Percentiles rank a stretch among this genome's conserved stretches.
These are phyloP conservation scores for Hydrotaea cyrtoneurina DNA, from an alignment of 2,888 invertebrate species.

Conservation along the genomic window DNA sequence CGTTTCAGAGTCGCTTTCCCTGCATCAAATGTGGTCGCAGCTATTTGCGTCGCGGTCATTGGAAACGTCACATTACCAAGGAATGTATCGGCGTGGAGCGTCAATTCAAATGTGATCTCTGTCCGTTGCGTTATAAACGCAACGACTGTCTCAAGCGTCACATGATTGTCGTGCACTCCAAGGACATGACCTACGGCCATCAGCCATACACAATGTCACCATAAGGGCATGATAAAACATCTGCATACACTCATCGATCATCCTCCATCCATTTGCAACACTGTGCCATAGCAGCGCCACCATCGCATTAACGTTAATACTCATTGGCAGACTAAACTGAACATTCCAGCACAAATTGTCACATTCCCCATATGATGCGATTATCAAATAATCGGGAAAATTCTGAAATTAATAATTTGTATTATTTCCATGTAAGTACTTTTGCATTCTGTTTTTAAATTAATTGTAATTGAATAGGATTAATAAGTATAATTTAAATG, in stretches of 20 bases:
- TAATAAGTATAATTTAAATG: background rate
- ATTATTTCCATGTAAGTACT: background rate
- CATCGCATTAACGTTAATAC: background rate
- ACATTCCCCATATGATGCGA: background rate
- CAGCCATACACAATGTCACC: background rate
- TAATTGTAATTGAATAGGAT: background rate
- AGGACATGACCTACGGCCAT: background rate
- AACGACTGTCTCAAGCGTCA: slow-evolving; percentile 74
- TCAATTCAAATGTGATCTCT: slow-evolving; percentile 73
- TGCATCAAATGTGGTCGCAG: slow-evolving; percentile 72
- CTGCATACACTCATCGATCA: background rate
- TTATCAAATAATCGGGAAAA: background rate
- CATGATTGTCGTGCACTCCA: slow-evolving; percentile 70
- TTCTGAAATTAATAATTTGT: background rate
- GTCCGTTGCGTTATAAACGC: slow-evolving; percentile 72
- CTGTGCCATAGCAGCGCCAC: background rate
- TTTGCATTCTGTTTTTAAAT: background rate
- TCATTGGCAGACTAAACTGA: background rate
- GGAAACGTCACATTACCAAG: slow-evolving; percentile 73
- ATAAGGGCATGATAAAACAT: background rate
- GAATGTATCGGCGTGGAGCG: slow-evolving; percentile 73
- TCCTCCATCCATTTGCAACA: background rate
- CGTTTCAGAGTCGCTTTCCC: background rate
- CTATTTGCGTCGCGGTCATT: slow-evolving; percentile 74
- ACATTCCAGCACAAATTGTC: no score